These are phyloP conservation scores for Epinotia bilunana DNA, from an alignment of 2,888 invertebrate species.

Conservation along the genomic window DNA sequence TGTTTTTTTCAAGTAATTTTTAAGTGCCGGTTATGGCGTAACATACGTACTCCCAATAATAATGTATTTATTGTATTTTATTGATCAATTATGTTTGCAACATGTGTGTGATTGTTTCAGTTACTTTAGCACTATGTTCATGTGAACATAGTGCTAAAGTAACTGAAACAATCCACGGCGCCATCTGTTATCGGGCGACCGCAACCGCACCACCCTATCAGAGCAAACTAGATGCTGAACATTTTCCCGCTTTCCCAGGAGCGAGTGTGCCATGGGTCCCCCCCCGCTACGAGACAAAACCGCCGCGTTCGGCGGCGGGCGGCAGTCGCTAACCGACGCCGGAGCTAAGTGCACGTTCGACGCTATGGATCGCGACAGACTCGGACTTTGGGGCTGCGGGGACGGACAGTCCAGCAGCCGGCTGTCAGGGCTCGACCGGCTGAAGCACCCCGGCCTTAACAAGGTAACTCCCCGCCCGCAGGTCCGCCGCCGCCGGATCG, in stretches of 20 bases:
- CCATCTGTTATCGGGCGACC: slow-evolving; percentile 74
- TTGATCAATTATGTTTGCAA: no score
- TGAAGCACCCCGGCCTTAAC: slow-evolving; percentile 87
- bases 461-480: slow-evolving; percentile 81
- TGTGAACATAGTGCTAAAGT: background rate
- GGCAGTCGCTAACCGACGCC: slow-evolving; percentile 68
- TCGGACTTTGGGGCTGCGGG: slow-evolving; percentile 86
- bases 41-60: no score
- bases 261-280: slow-evolving; percentile 78
- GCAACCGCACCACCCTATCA: slow-evolving; percentile 65
- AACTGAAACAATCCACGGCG: slow-evolving; percentile 53
- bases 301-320: slow-evolving; percentile 58
- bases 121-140: no score
- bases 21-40: no score
- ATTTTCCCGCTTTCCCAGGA: slow-evolving; percentile 82
- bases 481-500: slow-evolving; percentile 44
- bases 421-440: slow-evolving; percentile 87
- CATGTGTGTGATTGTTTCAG: no score
- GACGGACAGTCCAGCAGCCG: slow-evolving; percentile 83
- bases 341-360: slow-evolving; percentile 67
- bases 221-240: slow-evolving; percentile 72
- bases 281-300: slow-evolving; percentile 76
- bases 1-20: no score
- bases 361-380: slow-evolving; percentile 85
- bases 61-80: no score